Base-by-base conservation (phyloP, 2,797 vertebrate species). In the Pristis pectinata region DNA sequence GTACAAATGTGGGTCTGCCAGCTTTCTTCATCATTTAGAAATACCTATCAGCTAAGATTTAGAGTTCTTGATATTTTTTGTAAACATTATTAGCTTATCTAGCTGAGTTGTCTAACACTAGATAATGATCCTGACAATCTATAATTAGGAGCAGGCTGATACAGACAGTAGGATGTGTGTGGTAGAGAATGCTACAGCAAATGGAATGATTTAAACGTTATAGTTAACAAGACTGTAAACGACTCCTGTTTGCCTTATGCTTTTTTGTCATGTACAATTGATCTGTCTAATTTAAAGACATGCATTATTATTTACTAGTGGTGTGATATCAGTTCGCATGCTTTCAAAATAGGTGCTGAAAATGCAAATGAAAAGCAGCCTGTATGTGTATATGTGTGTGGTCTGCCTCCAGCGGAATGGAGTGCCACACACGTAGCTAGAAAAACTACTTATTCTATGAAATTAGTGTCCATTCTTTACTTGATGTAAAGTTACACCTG, bases 381-480 rank as follows among this genome's bases (percentile, higher is more conserved):
- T 89, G 91, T 96, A 96, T 96, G 95, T 96, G 95, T 95, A 96
- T 94, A 37, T 95, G 97, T 98, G 98, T 98, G 98, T 98, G 98
- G 98, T 98, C 98, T 97, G 97, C 95, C 89, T 95, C 97, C 96
- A 97, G 96, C 96, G 96, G 97, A 96, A 96, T 95, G 93, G 96
- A 95, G 96, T 97, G 96, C 97, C 97, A 96, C 97, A 97, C 95
- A 96, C 92, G 83, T 96, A 97, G 97, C 94, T 95, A 95, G 95
- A 96, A 95, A 96, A 97, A 96, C 95, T 95, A 95, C 96, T 95
- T 95, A 95, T 95, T 96, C 96, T 95, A 96, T 96, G 96, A 96
- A 97, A 96, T 96, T 96, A 96, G 95, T 95, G 95, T 96, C 95
- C 95, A 96, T 95, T 96, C 95, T 96, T 95, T 49, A 85, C 95